Conservation (phyloP, 2,113 vertebrate species). For the Istiophorus platypterus region DNA sequence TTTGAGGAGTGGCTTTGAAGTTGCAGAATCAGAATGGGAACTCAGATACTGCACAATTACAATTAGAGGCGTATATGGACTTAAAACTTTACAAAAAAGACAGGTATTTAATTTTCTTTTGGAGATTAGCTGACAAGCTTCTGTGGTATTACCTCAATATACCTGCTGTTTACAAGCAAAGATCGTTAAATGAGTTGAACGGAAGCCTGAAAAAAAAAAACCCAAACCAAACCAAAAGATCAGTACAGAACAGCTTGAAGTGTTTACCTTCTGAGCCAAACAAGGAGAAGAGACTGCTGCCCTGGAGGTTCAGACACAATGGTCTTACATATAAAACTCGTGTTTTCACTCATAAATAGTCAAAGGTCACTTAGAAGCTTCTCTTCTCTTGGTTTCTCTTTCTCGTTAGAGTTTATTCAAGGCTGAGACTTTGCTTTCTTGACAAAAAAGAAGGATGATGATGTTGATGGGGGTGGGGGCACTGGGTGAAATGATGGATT, state of each 20-base stretch:
- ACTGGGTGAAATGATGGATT: conserved; percentile 87
- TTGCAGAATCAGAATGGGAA: conserved; percentile 12
- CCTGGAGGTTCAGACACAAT: not conserved
- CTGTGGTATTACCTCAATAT: not conserved
- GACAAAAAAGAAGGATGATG: conserved; percentile 76
- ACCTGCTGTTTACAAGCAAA: not conserved
- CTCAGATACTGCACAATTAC: conserved; percentile 6
- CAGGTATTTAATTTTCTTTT: not conserved
- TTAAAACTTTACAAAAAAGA: not conserved
- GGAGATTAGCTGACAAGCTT: not conserved
- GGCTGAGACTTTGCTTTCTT: conserved; percentile 76
- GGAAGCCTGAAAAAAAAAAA: conserved; percentile 4
- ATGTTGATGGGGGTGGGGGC: not conserved
- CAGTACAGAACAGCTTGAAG: not conserved
- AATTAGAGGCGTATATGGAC: conserved; percentile 25
- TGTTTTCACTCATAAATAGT: not conserved
- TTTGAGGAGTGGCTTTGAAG: conserved; percentile 26
- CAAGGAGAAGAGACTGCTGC: not conserved
- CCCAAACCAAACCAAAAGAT: too few relatives aligned
- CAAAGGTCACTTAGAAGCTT: not conserved
- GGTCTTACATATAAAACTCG: not conserved
- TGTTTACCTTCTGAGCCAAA: not conserved
- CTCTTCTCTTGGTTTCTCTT: not conserved
- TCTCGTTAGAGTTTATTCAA: conserved; percentile 56
- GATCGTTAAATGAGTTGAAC: not conserved